Conservation (phyloP, 1,140 invertebrate species). For the Idris sp. region DNA sequence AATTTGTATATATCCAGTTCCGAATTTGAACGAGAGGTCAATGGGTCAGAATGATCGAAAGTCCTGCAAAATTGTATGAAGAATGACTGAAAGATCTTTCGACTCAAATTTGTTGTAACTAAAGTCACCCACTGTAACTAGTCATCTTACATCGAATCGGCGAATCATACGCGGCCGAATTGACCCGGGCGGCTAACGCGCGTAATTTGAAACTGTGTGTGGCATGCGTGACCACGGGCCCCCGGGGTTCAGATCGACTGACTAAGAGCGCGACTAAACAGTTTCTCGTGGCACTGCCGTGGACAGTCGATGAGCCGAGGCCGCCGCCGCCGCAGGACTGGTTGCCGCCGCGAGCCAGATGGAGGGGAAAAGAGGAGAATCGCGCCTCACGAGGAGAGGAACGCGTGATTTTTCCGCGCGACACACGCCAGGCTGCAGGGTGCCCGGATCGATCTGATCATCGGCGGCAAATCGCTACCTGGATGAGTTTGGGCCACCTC, state of each 20-base stretch:
- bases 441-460: constrained; percentile 22
- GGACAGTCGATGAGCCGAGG: constrained; percentile 64
- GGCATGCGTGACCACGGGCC: constrained; percentile 21
- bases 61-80: background rate
- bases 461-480: constrained; percentile 1
- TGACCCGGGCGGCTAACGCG: constrained; percentile 1
- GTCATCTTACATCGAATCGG: constrained; percentile 35
- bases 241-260: constrained; percentile 60
- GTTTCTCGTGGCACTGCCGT: constrained; percentile 65
- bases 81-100: constrained; percentile 30
- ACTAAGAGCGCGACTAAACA: constrained; percentile 65
- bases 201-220: constrained; percentile 9
- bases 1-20: too few relatives aligned
- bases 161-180: constrained; percentile 31
- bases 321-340: constrained; percentile 51
- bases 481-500: too few relatives aligned
- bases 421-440: constrained; percentile 10
- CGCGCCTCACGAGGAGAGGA: constrained; percentile 44
- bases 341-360: constrained; percentile 33
- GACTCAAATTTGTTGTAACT: too few relatives aligned
- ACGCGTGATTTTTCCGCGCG: constrained; percentile 36
- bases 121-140: constrained; percentile 40
- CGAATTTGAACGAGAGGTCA: background rate
- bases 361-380: constrained; percentile 41
- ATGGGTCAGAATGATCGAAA: background rate